Percentiles rank a stretch among this genome's conserved stretches.
These are phyloP conservation scores for Pyrrhosoma nymphula DNA, from an alignment of 2,888 invertebrate species.

Conservation along the genomic window DNA sequence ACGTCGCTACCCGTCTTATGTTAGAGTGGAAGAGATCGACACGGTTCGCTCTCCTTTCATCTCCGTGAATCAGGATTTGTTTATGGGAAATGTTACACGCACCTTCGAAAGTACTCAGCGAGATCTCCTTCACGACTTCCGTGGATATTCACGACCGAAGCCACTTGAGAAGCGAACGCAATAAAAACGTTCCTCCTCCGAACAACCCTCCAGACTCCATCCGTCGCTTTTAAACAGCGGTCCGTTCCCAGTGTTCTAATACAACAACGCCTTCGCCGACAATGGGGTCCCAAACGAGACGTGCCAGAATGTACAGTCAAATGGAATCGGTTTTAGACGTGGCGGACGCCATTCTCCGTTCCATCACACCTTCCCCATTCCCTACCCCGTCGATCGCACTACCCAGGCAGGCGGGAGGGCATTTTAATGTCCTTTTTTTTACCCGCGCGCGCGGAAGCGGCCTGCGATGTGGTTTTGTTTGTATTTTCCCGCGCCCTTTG, in stretches of 20 bases:
- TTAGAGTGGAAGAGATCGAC: neutral
- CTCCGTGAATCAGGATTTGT: neutral
- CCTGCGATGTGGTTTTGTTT: neutral
- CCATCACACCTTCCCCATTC: neutral
- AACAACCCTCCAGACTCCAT: neutral
- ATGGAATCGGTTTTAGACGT: neutral
- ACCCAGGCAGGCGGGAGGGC: neutral
- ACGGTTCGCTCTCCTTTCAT: neutral
- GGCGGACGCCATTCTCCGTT: neutral
- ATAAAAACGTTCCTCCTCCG: neutral
- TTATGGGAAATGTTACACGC: neutral
- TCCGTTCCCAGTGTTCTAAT: neutral
- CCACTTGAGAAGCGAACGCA: neutral
- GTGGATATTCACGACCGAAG: neutral
- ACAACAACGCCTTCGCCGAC: neutral
- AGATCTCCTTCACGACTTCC: neutral
- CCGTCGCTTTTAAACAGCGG: neutral
- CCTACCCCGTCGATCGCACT: neutral
- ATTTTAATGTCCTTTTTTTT: neutral
- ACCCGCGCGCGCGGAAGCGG: neutral
- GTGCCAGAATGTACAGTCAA: neutral
- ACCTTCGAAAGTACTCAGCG: neutral
- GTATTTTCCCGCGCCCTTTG: neutral
- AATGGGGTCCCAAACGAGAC: neutral
- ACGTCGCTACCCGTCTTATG: neutral